Percentiles rank a stretch among this genome's conserved stretches.
These are phyloP conservation scores for Trichomalopsis sarcophagae DNA, from an alignment of 1,140 invertebrate genomes.

Conservation along the genomic window DNA sequence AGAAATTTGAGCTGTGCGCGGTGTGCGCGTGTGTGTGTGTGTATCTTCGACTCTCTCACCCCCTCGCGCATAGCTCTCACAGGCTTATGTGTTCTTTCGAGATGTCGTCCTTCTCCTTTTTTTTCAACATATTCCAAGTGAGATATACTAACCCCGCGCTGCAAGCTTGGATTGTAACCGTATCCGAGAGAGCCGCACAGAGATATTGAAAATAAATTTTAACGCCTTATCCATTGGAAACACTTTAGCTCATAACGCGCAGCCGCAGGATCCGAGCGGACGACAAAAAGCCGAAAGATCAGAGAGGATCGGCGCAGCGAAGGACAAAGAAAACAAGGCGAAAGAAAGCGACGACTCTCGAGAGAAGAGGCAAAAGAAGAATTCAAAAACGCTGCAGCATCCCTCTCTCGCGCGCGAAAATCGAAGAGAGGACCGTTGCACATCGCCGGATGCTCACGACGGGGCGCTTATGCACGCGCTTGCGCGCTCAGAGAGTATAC, in stretches of 20 bases:
- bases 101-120: background rate
- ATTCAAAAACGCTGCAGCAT: background rate
- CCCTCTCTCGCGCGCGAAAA: background rate
- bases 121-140: background rate
- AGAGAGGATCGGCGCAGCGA: background rate
- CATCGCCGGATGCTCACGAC: background rate
- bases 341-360: conserved; percentile 30
- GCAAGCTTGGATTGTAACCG: too few species aligned
- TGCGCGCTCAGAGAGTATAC: background rate
- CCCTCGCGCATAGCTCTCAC: background rate
- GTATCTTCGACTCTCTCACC: conserved; percentile 26
- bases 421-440: background rate
- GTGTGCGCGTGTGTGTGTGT: background rate
- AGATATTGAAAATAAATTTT: too few species aligned
- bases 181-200: too few species aligned
- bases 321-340: conserved; percentile 9
- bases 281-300: too few species aligned
- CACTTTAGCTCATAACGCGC: too few species aligned
- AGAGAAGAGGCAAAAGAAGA: background rate
- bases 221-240: too few species aligned
- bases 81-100: conserved; percentile 24
- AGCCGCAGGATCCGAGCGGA: too few species aligned
- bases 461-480: background rate
- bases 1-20: conserved; percentile 39
- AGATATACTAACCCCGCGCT: background rate